Conservation (phyloP, 1,140 invertebrate species). For the Sinonovacula constricta region DNA sequence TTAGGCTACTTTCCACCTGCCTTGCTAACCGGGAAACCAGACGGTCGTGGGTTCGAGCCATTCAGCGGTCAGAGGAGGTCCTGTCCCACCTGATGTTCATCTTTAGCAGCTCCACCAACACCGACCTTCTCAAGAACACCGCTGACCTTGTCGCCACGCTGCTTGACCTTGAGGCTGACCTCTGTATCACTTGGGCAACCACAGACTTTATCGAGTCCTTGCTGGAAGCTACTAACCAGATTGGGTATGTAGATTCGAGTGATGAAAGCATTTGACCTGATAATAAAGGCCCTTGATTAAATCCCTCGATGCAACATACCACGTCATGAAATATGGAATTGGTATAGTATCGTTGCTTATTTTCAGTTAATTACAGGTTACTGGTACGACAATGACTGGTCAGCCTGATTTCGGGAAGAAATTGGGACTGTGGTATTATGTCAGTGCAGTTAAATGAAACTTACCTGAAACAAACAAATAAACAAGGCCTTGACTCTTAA, state of each 20-base stretch:
- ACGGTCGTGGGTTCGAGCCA: slow-evolving; percentile 61
- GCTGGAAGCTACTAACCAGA: slow-evolving; percentile 47
- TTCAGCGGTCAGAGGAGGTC: slow-evolving; percentile 56
- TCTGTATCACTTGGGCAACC: slow-evolving; percentile 51
- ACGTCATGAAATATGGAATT: too few relatives aligned
- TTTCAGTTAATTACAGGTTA: too few relatives aligned
- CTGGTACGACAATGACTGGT: too few relatives aligned
- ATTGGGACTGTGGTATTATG: too few relatives aligned
- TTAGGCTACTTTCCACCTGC: slow-evolving; percentile 66
- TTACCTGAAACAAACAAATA: too few relatives aligned
- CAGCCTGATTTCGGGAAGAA: too few relatives aligned
- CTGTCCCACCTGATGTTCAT: slow-evolving; percentile 66
- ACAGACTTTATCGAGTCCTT: slow-evolving; percentile 38
- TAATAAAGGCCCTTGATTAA: too few relatives aligned
- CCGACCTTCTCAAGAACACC: slow-evolving; percentile 70
- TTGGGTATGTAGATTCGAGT: slow-evolving; percentile 31
- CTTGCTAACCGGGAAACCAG: slow-evolving; percentile 55
- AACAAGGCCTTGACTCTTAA: too few relatives aligned
- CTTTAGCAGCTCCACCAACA: slow-evolving; percentile 71
- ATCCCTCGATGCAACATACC: too few relatives aligned
- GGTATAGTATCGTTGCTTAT: too few relatives aligned
- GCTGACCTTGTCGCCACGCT: slow-evolving; percentile 68
- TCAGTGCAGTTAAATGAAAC: too few relatives aligned
- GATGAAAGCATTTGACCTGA: too few relatives aligned
- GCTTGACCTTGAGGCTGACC: slow-evolving; percentile 61